Conservation (phyloP, 2,113 vertebrate species). For the Channa argus region DNA sequence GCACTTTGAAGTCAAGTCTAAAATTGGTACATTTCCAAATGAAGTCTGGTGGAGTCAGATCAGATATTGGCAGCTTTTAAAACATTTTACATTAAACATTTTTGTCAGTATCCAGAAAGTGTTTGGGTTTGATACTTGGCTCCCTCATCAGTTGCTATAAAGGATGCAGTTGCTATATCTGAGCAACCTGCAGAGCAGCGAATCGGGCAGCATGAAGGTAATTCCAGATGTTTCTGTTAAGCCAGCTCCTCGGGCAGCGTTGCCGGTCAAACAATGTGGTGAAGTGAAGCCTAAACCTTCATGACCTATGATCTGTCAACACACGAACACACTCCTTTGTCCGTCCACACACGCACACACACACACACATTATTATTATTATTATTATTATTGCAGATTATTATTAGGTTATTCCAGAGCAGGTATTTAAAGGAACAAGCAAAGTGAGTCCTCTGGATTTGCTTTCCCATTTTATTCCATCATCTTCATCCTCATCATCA, state of each 20-base stretch:
- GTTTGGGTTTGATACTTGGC: too few species aligned
- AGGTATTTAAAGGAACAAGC: not conserved
- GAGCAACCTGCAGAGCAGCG: not conserved
- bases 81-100: too few species aligned
- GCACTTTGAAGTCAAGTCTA: not conserved
- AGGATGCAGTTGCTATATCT: too few species aligned
- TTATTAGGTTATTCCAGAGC: not conserved
- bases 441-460: not conserved
- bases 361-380: not conserved
- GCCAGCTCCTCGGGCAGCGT: not conserved
- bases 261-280: not conserved
- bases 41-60: not conserved
- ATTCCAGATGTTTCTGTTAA: not conserved
- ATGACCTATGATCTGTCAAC: slow-evolving; percentile 6
- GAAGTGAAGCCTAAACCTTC: slow-evolving; percentile 15
- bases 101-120: too few species aligned
- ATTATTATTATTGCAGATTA: too few species aligned
- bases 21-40: not conserved
- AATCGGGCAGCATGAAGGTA: too few species aligned
- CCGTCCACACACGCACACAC: slow-evolving; percentile 32
- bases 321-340: slow-evolving; percentile 1
- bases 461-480: not conserved
- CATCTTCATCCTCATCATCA: slow-evolving; percentile 12
- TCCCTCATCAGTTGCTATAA: too few species aligned
- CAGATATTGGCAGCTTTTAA: not conserved